Evolutionary conservation across 2,888 invertebrate species (phyloP), one percentile per base, ranked within the genome.

Genomic region (Andrena bicolor): DNA sequence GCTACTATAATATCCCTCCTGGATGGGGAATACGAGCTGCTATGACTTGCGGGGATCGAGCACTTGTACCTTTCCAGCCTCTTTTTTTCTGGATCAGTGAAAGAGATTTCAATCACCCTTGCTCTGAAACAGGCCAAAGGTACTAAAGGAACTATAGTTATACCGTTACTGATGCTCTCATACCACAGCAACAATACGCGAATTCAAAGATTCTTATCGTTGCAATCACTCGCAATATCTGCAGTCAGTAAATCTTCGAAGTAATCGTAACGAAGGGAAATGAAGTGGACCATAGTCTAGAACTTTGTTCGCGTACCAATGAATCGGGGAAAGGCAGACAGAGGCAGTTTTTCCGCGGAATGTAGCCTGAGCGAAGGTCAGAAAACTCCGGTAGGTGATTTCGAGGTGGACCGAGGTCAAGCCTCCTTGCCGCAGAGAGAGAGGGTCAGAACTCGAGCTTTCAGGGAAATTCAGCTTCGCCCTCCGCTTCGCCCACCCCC

Each of bases 321-420:
- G 26, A 13, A 28, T 32, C 13, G 32, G 30, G 20, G 23, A 16
- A 53, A n/a, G 23, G 65, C 70, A 63, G 10, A 41, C 20, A 60
- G 20, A 51, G 35, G 13, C 71, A 66, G 68, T 76, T 76, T 56
- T 71, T 48, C 56, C 53, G 61, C 64, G 16, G 49, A 30, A 13
- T n/a, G 20, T 13, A 58, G 63, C 74, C 35, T 32, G 68, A 72
- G 79, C 82, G 79, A 86, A 79, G 83, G 76, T 81, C 74, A 79
- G 85, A 86, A 86, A 86, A 82, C 75, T 82, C 56, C 28, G 32
- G 71, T 66, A 60, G 71, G 63, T 80, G 82, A 86, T 82, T 80
- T 75, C 65, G 69, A 76, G 86, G 80, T 85, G 78, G 74, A 76
- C 76, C 75, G 80, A 83, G 86, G 79, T 83, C 80, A 81, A 83